Conservation (phyloP, 2,888 invertebrate genomes). For the Volucella inanis region DNA sequence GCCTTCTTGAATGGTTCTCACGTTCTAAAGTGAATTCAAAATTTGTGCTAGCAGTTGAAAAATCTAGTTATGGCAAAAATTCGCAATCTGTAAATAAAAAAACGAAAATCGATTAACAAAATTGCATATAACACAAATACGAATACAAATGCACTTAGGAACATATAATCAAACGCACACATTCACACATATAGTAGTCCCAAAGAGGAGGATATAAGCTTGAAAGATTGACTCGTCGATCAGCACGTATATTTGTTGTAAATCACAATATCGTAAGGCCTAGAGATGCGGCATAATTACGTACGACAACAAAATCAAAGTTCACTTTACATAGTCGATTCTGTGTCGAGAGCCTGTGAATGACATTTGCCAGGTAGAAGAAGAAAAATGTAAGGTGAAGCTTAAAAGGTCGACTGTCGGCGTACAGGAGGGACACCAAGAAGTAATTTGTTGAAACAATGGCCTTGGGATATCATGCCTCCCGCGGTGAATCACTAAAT, state of each 20-base stretch:
- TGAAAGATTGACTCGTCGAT: constrained; percentile 23
- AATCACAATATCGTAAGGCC: constrained; percentile 5
- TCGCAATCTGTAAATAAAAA: constrained; percentile 53
- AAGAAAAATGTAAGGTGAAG: background rate
- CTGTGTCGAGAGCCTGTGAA: constrained; percentile 10
- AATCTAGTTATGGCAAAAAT: background rate
- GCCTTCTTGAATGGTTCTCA: constrained; percentile 54
- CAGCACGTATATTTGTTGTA: constrained; percentile 35
- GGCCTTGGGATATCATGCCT: background rate
- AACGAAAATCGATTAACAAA: constrained; percentile 45
- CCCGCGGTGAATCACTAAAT: constrained; percentile 28
- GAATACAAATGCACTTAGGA: constrained; percentile 9
- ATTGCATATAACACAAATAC: constrained; percentile 26
- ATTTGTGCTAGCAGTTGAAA: constrained; percentile 9
- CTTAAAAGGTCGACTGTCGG: constrained; percentile 9
- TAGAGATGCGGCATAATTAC: background rate
- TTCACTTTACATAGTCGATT: background rate
- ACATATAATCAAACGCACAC: background rate
- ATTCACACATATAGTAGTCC: constrained; percentile 17
- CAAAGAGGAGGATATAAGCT: no score
- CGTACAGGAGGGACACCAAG: no score
- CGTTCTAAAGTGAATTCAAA: constrained; percentile 52
- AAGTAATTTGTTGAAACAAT: constrained; percentile 33
- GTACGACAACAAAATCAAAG: background rate
- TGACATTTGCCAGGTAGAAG: constrained; percentile 26